Evolutionary conservation across 1,140 invertebrate genomes (phyloP), one percentile per base, ranked within the genome.

Genomic region (Bombus breviceps): DNA sequence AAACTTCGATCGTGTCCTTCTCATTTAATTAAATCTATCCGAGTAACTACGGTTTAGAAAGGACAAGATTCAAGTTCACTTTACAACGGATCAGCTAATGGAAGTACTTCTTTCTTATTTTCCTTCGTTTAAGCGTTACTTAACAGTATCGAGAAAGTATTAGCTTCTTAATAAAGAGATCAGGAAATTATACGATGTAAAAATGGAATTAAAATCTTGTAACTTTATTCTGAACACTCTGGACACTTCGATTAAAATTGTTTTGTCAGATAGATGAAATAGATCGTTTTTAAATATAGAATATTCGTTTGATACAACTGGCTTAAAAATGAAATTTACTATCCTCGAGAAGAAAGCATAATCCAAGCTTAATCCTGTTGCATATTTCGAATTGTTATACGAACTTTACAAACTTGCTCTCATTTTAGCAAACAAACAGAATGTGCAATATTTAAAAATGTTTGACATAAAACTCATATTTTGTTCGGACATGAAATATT

Each of bases 21-120:
- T 22, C 22, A 9, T 53, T 75, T 72, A 64, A 75, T 75, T 75
- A 82, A 82, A 75, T n/a, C 13, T 34, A 72, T 37, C 10, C 5
- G 57, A n/a, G 13, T 10, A 37, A 28, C 28, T 6, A 28, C 3
- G 22, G 39, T 41, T n/a, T 9, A 37, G 2, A 18, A 13, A 25
- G 10, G 32, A 75, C 12, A 39, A 76, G 1, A 34, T 25, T 78
- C 34, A 15, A 53, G 3, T 64, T 77, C 28, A n/a, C 13, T 18
- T 32, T 12, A 6, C 39, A 41, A 10, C 15, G 47, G n/a, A 47
- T 41, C 72, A 8, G n/a, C 18, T 9, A 53, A 74, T 18, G 18
- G 2, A 25, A 75, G 9, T 47, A 32, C 13, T 34, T 34, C 6
- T 18, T 73, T 18, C 41, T 73, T 8, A 13, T 73, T 32, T n/a